Percentiles rank a stretch among this genome's conserved stretches.
phyloP scores from a whole-genome alignment of 1,140 invertebrate genomes.

The Pseudomyrmex concolor region DNA sequence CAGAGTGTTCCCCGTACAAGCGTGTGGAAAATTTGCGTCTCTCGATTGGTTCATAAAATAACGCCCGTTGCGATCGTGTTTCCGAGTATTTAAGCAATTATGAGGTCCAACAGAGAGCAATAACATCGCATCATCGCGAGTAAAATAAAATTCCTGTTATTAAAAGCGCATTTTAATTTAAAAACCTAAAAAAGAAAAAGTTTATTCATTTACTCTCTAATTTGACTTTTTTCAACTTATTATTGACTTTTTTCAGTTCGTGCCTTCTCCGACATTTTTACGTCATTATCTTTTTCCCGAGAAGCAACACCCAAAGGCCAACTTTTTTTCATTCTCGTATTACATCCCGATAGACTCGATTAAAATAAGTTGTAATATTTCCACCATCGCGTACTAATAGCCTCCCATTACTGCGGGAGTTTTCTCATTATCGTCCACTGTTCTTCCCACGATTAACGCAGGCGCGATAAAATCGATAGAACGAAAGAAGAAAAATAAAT shows the following conservation, averaged over 20 bases:
- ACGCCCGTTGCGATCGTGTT: background rate
- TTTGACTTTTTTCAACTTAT: background rate
- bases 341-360: constrained; percentile 17
- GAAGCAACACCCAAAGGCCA: background rate
- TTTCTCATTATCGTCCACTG: background rate
- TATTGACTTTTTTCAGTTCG: background rate
- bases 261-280: background rate
- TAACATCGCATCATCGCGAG: background rate
- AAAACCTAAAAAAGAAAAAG: too few species aligned
- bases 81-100: constrained; percentile 6
- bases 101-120: background rate
- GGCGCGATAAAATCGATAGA: background rate
- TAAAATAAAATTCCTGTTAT: background rate
- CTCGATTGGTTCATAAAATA: constrained; percentile 24
- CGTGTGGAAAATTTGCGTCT: constrained; percentile 20
- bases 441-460: background rate
- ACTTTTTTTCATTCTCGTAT: background rate
- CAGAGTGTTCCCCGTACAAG: background rate
- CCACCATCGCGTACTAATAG: background rate
- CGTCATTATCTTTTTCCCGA: background rate
- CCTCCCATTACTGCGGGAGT: background rate
- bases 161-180: too few species aligned
- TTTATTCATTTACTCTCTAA: background rate
- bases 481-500: background rate
- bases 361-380: constrained; percentile 22